Evolutionary conservation across 2,113 vertebrate species (phyloP), one percentile per base, ranked within the genome.

Genomic region (Polyodon spathula): DNA sequence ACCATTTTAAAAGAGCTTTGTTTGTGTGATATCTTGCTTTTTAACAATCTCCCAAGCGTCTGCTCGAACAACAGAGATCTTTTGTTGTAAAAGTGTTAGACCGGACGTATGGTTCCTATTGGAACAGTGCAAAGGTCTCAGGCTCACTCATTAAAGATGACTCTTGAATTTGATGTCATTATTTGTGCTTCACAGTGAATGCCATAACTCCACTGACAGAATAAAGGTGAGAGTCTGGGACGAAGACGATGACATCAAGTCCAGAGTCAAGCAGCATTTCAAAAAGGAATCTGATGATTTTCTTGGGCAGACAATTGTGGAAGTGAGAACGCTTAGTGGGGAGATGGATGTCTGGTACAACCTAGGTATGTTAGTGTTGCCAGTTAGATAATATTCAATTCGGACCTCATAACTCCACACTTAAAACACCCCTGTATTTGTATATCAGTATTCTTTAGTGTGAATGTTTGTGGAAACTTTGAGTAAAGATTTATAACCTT

Each of bases 301-400:
- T 66, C 84, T 98, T 16, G 96, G 96, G 44, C 96, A 98, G 78
- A 98, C 94, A 27, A 95, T 98, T 75, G 95, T 98, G 14, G 96
- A 98, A 85, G 96, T 98, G 50, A 90, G 95, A 70, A 98, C 92
- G 11, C 78, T 98, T 60, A 98, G 96, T 17, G 95, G 96, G 60
- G 94, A 98, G 75, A 98, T 98, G 96, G 96, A 98, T 46, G 96
- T 98, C 43, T 98, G 96, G 95, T 98, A 98, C 79, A 98, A 98
- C 71, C 81, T 98, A 68, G 96, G 96, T 98, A 84, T 12, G 85
- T 64, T 6, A 37, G 50, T n/a, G 27, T 27, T 27, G 27, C 27
- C 27, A 27, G 27, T 27, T 27, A 27, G 27, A 27, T 27, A 27
- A 27, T 27, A 27, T 27, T 27, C 27, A 27, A 27, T 27, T 27